Conservation (phyloP, 2,888 invertebrate genomes). For the Strigamia maritima region DNA sequence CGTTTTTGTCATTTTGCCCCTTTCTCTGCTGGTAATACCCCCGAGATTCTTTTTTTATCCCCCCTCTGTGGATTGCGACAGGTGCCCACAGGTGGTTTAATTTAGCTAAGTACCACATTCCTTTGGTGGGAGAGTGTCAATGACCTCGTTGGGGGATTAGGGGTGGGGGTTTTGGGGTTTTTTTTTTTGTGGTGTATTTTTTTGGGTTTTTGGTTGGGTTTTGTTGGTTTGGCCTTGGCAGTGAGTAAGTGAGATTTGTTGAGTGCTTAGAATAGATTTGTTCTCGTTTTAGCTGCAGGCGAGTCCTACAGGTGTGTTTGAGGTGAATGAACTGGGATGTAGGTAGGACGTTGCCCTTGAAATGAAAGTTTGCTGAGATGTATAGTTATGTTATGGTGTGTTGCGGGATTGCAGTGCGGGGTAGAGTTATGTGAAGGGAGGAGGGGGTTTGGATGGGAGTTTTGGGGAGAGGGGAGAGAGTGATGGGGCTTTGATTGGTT, state of each 20-base stretch:
- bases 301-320: background rate
- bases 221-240: background rate
- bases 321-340: slow-evolving; percentile 35
- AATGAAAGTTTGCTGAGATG: background rate
- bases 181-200: too few relatives aligned
- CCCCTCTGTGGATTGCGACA: background rate
- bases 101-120: background rate
- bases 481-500: too few relatives aligned
- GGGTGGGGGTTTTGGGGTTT: too few relatives aligned
- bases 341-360: slow-evolving; percentile 38
- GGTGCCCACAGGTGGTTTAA: background rate
- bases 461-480: background rate
- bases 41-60: background rate
- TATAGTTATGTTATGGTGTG: background rate
- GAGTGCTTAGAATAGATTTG: background rate
- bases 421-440: background rate
- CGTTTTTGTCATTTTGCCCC: background rate
- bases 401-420: background rate
- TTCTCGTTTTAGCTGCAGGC: background rate
- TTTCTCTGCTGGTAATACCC: background rate
- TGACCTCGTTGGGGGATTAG: background rate
- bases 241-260: background rate
- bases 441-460: background rate
- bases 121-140: background rate
- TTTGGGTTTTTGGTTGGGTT: background rate